These are phyloP conservation scores for Erebia palarica DNA, from an alignment of 2,888 invertebrate genomes.

Conservation along the genomic window DNA sequence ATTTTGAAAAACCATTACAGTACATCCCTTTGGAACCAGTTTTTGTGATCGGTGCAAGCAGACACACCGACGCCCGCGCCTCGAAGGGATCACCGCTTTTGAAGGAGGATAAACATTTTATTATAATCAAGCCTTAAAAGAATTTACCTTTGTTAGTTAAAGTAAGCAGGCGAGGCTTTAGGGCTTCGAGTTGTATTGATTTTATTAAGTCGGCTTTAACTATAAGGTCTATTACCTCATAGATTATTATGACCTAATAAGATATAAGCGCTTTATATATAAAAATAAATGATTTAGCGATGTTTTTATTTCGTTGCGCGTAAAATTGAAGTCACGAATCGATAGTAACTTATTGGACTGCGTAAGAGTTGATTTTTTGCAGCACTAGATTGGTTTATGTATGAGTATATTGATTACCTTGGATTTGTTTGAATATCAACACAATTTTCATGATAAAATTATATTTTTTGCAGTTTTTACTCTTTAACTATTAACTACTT, in stretches of 20 bases:
- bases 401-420: no score
- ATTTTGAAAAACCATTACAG: slow-evolving; percentile 2
- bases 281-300: not conserved
- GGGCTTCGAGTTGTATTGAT: slow-evolving; percentile 22
- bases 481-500: no score
- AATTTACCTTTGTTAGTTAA: slow-evolving; percentile 22
- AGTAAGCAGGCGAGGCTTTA: slow-evolving; percentile 19
- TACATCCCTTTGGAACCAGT: slow-evolving; percentile 44
- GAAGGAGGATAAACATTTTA: slow-evolving; percentile 31
- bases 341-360: no score
- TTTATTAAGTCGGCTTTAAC: slow-evolving; percentile 14
- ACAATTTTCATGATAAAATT: no score
- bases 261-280: not conserved
- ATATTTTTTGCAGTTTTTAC: no score
- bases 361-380: no score
- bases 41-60: slow-evolving; percentile 45
- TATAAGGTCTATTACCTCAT: slow-evolving; percentile 7
- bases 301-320: not conserved
- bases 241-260: not conserved
- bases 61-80: slow-evolving; percentile 51
- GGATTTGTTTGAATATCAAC: no score
- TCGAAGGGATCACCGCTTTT: slow-evolving; percentile 28
- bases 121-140: slow-evolving; percentile 30
- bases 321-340: no score
- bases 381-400: no score